Evolutionary conservation across 2,888 invertebrate species (phyloP), one percentile per base, ranked within the genome.

Genomic region (Mythimna loreyi): DNA sequence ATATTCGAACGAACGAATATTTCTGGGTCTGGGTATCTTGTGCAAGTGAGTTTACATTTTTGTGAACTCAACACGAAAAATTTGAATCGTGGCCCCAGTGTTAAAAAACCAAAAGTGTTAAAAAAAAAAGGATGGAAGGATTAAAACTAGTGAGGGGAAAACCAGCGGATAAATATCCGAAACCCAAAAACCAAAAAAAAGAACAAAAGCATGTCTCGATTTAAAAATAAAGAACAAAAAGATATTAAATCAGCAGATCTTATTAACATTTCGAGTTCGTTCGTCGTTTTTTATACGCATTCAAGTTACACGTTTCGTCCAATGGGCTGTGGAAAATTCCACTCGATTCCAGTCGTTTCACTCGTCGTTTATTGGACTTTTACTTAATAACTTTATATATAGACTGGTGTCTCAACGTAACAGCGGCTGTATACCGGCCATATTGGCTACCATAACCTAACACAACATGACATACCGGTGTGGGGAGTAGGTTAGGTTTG

Each of bases 401-500:
- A 28, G 4, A 28, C 28, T 40, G 16, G 13, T 40, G 40, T 40
- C 16, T 40, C 40, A 40, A 60, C 45, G 52, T 74, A 53, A 43
- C 33, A 45, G 23, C 56, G 45, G 67, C 60, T 60, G 67, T 73
- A 8, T 36, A 13, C 11, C 28, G 8, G 21, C 16, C 23, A 21
- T 58, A 53, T 65, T 49, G 72, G 23, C 53, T 67, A 40, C 59
- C 72, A 19, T 67, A 74, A 72, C 72, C 72, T 72, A 50, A 33
- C 74, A 59, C 36, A 72, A 72, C 45, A 67, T 30, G 49, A 62
- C 49, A 61, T 33, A 68, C 19, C 25, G 45, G 19, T 50, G 19
- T 36, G 43, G 40, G 21, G 59, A 30, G 60, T 61, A 61, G 50
- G 55, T 60, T 40, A 59, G 23, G 43, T 56, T 50, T 74, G 28